A percentile compares a stretch with the other conserved stretches of the same genome.
These are phyloP conservation scores for Falco columbarius DNA, from an alignment of 2,797 vertebrate species.

Conservation along the genomic window DNA sequence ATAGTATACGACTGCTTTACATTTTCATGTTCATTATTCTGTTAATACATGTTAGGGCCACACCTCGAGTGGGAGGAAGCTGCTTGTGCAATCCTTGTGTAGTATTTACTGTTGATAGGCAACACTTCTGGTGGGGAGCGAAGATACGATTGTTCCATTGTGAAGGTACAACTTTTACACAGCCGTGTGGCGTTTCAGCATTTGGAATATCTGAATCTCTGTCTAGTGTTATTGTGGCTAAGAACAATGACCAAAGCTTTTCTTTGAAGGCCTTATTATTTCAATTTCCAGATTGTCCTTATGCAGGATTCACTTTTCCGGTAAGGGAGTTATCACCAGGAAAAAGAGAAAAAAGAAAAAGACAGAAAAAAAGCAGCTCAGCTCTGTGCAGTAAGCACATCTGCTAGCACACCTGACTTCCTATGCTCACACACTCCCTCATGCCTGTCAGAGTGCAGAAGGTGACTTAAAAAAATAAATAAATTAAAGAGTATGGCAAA, in stretches of 20 bases:
- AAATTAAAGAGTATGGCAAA: not conserved
- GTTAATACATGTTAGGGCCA: constrained; percentile 56
- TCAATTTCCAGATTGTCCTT: not conserved
- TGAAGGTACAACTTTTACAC: not conserved
- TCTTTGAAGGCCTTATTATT: not conserved
- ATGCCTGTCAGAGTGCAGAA: not conserved
- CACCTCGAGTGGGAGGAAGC: constrained; percentile 61
- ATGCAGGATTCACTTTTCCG: not conserved
- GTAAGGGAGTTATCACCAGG: not conserved
- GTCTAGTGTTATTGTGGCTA: not conserved
- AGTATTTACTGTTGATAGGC: constrained; percentile 37
- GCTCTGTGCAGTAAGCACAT: not conserved
- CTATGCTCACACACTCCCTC: not conserved
- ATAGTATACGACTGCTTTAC: not conserved
- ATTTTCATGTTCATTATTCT: constrained; percentile 1
- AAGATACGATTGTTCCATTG: not conserved
- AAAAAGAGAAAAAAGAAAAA: too few relatives aligned
- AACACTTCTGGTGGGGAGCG: not conserved
- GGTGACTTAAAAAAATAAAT: not conserved
- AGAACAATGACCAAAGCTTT: not conserved
- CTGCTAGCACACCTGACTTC: not conserved
- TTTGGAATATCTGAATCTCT: not conserved
- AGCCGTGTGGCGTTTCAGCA: not conserved
- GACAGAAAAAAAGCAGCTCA: not conserved
- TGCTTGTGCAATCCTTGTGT: constrained; percentile 45